phyloP scores from a whole-genome alignment of 2,888 invertebrate genomes.

The Troides helena region DNA sequence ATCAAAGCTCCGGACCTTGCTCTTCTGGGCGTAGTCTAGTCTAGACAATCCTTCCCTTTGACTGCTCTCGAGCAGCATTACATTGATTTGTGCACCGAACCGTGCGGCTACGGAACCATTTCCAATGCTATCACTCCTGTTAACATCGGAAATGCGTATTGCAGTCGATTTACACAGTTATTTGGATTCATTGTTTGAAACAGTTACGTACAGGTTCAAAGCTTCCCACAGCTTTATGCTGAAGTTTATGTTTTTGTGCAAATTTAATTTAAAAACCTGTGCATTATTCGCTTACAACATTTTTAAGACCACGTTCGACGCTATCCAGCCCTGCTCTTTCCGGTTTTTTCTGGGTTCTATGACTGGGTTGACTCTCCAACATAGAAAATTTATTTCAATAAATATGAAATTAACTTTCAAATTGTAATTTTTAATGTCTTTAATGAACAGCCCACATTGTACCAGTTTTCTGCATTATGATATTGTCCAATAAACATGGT shows the following conservation, averaged over 20 bases:
- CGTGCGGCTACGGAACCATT: neutral
- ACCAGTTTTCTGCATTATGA: neutral
- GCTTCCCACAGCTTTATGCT: neutral
- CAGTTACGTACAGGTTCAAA: neutral
- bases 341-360: too few relatives aligned
- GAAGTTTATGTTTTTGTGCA: neutral
- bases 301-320: neutral
- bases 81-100: constrained; percentile 13
- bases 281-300: neutral
- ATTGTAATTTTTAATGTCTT: neutral
- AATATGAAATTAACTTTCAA: too few relatives aligned
- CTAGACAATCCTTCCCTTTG: constrained; percentile 21
- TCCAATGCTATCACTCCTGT: constrained; percentile 8
- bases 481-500: neutral
- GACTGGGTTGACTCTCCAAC: too few relatives aligned
- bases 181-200: neutral
- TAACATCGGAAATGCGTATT: constrained; percentile 9
- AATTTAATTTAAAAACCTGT: neutral
- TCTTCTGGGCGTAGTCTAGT: constrained; percentile 18
- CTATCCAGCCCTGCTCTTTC: too few relatives aligned
- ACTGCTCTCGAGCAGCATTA: constrained; percentile 15
- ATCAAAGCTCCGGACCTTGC: neutral
- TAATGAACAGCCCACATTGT: neutral
- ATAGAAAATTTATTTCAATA: too few relatives aligned
- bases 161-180: constrained; percentile 5